Evolutionary conservation across 2,888 invertebrate species (phyloP).

Genomic region (Sinodicranocentrus sp.): DNA sequence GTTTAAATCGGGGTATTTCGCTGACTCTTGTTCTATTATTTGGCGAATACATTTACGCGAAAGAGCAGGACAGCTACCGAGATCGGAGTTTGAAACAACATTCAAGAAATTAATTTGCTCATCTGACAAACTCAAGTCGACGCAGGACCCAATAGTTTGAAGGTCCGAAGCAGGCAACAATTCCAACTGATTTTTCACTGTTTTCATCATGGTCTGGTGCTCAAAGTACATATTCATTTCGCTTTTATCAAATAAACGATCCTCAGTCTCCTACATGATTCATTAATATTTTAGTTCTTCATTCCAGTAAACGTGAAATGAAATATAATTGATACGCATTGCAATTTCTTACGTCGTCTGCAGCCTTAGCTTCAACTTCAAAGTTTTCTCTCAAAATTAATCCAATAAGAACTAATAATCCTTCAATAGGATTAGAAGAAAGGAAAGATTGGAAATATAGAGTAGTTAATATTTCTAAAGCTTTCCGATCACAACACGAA

Average conservation of each 20-base stretch:
- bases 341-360: constrained; percentile 71
- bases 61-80: not conserved
- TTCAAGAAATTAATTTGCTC: constrained; percentile 28
- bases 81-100: not conserved
- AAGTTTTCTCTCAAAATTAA: constrained; percentile 72
- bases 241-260: constrained; percentile 84
- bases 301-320: not conserved
- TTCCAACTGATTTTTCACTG: too few species aligned
- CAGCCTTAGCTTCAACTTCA: constrained; percentile 68
- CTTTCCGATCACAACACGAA: constrained; percentile 71
- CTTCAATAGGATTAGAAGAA: constrained; percentile 50
- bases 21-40: not conserved
- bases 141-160: not conserved
- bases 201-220: constrained; percentile 36
- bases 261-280: constrained; percentile 78
- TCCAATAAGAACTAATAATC: constrained; percentile 71
- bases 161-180: too few species aligned
- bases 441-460: constrained; percentile 56
- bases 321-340: constrained; percentile 7
- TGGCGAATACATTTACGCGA: not conserved
- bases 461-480: constrained; percentile 64
- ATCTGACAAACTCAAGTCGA: constrained; percentile 7
- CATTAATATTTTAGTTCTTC: not conserved
- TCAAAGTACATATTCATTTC: constrained; percentile 83
- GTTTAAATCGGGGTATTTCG: not conserved